A percentile compares a stretch with the other conserved stretches of the same genome.
These are phyloP conservation scores for Lasioglossum baleicum DNA, from an alignment of 1,140 invertebrate genomes.

Conservation along the genomic window DNA sequence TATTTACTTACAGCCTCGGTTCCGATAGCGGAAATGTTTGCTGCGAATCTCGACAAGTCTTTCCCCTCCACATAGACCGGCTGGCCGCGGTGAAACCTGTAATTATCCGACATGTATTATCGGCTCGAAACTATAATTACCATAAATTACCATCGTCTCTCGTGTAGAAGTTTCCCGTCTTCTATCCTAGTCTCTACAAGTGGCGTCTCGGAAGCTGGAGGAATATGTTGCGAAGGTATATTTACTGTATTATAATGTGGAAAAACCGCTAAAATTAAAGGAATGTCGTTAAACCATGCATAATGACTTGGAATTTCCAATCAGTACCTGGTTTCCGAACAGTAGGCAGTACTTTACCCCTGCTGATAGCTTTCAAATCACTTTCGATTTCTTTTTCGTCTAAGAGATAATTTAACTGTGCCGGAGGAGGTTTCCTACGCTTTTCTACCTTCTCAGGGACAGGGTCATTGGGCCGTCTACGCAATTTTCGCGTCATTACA, in stretches of 20 bases:
- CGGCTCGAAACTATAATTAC: neutral
- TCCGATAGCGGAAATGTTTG: constrained; percentile 93
- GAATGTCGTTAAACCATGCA: neutral
- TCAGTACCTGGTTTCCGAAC: constrained; percentile 79
- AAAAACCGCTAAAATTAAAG: constrained; percentile 73
- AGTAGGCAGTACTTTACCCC: constrained; percentile 82
- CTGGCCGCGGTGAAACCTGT: constrained; percentile 94
- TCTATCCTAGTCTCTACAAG: constrained; percentile 92
- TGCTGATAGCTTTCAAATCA: constrained; percentile 91
- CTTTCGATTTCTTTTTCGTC: constrained; percentile 94
- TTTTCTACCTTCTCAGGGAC: constrained; percentile 90
- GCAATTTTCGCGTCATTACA: constrained; percentile 91
- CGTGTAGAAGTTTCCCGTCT: constrained; percentile 96
- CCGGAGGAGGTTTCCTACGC: constrained; percentile 88
- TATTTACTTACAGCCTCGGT: constrained; percentile 88
- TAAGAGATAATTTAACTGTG: constrained; percentile 91
- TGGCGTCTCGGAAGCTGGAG: constrained; percentile 74
- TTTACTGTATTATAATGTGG: constrained; percentile 77
- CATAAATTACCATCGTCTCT: constrained; percentile 89
- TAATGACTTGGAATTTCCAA: constrained; percentile 14
- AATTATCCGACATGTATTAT: constrained; percentile 29
- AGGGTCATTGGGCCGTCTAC: constrained; percentile 95
- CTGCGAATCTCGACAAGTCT: constrained; percentile 89
- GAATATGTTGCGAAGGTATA: constrained; percentile 73
- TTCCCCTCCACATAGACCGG: constrained; percentile 94